Evolutionary conservation across 2,888 invertebrate species (phyloP), one percentile per base, ranked within the genome.

Genomic region (Cerastoderma edule): DNA sequence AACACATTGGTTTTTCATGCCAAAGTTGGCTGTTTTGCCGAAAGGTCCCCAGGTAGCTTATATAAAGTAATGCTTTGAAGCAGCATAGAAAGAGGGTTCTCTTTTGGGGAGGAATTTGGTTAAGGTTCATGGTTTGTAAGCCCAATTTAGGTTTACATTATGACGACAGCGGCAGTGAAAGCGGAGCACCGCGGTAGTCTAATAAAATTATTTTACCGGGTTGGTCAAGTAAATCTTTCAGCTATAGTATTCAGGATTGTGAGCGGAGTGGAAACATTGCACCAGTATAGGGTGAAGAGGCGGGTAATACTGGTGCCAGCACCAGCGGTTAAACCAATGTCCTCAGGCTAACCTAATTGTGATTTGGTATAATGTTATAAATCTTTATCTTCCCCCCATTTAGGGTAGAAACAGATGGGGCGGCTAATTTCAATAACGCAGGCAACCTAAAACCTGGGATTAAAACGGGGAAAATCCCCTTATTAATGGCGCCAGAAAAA

Each of bases 401-500:
- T 57, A 30, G 19, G 33, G 54, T 48, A 50, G 56, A 48, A 44
- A 48, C 19, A 48, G 48, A 22, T 8, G n/a, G 48, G 5, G 4
- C 48, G n/a, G 5, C 3, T n/a, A 4, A 16, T 48, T 48, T 24
- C 5, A 48, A 22, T 22, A 63, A 56, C 22, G 22, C 30, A 73
- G 39, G 60, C 46, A 10, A 72, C 39, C 53, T 33, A 74, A 84
- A 77, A 82, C 35, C 68, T 67, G 60, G 56, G 30, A 32, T 44
- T 60, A 56, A 85, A 82, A 87, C 86, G 72, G 74, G 88, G 87
- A 82, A 88, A 78, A 87, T 87, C 88, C 88, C 77, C 74, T 77
- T 88, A 88, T 87, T 83, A 48, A 70, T 54, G 44, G 57, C 54
- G 44, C 53, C 72, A 83, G 57, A 79, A 76, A 48, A 50, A 46